These are phyloP conservation scores for Gnatocerus cornutus DNA, from an alignment of 2,888 invertebrate species.

Conservation along the genomic window DNA sequence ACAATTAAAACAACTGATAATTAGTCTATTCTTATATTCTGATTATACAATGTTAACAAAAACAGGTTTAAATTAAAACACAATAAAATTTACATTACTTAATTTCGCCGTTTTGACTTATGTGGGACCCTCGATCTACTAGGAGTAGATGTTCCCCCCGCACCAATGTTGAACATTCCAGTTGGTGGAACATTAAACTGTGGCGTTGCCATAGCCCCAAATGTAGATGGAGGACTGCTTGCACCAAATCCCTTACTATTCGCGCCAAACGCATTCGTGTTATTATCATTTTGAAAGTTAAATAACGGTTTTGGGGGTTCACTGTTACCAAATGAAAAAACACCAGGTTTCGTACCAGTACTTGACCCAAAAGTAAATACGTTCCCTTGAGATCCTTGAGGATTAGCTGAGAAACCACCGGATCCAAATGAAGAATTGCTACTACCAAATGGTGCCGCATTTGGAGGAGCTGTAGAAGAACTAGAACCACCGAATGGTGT, in stretches of 20 bases:
- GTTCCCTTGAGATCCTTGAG: background rate
- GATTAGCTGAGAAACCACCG: slow-evolving; percentile 2
- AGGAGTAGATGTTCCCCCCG: slow-evolving; percentile 68
- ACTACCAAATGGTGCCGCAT: slow-evolving; percentile 5
- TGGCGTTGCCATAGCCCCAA: slow-evolving; percentile 24
- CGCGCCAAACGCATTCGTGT: background rate
- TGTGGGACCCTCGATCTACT: slow-evolving; percentile 65
- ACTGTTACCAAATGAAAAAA: slow-evolving; percentile 38
- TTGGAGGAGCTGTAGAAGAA: background rate
- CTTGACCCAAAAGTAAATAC: slow-evolving; percentile 26
- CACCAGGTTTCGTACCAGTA: slow-evolving; percentile 23
- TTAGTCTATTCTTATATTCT: no score
- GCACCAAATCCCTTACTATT: background rate
- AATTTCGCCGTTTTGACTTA: slow-evolving; percentile 63
- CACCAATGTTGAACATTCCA: slow-evolving; percentile 72
- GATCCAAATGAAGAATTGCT: background rate
- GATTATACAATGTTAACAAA: no score
- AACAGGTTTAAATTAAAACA: background rate
- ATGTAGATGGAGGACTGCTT: slow-evolving; percentile 31
- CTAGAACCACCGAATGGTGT: no score
- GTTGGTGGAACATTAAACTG: slow-evolving; percentile 53
- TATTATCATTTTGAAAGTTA: slow-evolving; percentile 24
- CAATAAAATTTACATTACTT: slow-evolving; percentile 3
- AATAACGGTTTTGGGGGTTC: slow-evolving; percentile 39
- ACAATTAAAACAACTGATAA: no score